Percentiles rank a stretch among this genome's conserved stretches.
These are phyloP conservation scores for Ctenodactylus gundi DNA, from an alignment of 2,113 vertebrate species.

Conservation along the genomic window DNA sequence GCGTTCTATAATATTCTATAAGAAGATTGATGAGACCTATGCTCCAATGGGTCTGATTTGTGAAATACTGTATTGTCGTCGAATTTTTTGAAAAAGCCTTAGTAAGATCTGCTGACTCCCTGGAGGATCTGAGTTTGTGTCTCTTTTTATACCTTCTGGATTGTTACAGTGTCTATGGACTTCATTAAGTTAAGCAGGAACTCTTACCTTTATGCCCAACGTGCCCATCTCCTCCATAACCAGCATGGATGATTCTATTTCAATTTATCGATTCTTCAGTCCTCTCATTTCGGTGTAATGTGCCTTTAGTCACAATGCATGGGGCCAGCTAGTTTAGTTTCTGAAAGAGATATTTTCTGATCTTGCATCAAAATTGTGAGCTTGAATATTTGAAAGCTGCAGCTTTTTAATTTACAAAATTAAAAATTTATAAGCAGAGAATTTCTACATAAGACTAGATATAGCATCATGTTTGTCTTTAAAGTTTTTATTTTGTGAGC, in stretches of 20 bases:
- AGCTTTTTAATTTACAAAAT: background rate
- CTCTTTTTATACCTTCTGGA: background rate
- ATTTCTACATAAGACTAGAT: background rate
- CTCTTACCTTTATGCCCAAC: no score
- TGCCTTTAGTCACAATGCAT: background rate
- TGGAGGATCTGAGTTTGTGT: background rate
- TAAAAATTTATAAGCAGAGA: background rate
- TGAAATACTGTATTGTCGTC: background rate
- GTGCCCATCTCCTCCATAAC: background rate
- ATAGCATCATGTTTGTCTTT: slow-evolving; percentile 7
- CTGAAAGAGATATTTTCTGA: background rate
- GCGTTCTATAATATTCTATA: background rate
- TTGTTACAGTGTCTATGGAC: background rate
- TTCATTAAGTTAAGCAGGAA: no score
- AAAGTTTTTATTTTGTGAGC: background rate
- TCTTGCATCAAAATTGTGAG: background rate
- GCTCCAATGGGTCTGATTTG: background rate
- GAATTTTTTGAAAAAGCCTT: background rate
- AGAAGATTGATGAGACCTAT: background rate
- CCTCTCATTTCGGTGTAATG: background rate
- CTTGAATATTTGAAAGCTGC: background rate
- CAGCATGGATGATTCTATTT: background rate
- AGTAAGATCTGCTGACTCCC: background rate
- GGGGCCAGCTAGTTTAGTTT: background rate
- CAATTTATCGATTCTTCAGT: background rate